A percentile compares a stretch with the other conserved stretches of the same genome.
phyloP scores from a whole-genome alignment of 64 coral and sea anemone genomes.

The Exaiptasia diaphana region DNA sequence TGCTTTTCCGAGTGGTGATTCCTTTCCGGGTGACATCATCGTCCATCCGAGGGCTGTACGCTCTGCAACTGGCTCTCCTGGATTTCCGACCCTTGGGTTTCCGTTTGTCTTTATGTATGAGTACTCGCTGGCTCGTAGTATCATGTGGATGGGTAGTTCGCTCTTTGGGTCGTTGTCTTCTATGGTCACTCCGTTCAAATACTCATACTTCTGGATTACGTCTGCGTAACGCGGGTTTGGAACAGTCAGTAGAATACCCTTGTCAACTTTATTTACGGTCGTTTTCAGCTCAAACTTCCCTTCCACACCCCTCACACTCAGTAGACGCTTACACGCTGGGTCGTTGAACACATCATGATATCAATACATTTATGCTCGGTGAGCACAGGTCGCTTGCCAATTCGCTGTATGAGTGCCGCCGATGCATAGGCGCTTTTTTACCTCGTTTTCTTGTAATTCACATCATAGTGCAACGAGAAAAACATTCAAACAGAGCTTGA shows the following conservation, averaged over 20 bases:
- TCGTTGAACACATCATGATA: conserved; percentile 37
- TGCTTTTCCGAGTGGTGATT: neutral
- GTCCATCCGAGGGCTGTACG: conserved; percentile 39
- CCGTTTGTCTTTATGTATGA: conserved; percentile 29
- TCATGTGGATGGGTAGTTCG: conserved; percentile 49
- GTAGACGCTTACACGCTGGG: neutral
- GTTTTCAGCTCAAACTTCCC: too few relatives aligned
- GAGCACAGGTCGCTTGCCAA: neutral
- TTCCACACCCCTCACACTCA: neutral
- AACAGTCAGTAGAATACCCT: conserved; percentile 18
- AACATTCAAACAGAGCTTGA: too few relatives aligned
- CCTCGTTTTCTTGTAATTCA: conserved; percentile 10
- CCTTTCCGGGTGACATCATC: conserved; percentile 46
- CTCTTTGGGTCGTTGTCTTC: conserved; percentile 26
- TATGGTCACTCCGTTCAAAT: conserved; percentile 20
- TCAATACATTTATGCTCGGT: conserved; percentile 6
- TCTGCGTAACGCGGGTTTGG: conserved; percentile 34
- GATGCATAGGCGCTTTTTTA: conserved; percentile 11
- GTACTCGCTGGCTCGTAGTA: conserved; percentile 58
- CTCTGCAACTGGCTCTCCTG: conserved; percentile 41
- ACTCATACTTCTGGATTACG: neutral
- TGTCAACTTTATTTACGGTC: conserved; percentile 32
- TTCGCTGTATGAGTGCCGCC: neutral
- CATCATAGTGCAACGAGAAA: too few relatives aligned
- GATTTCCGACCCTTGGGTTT: conserved; percentile 32